These are phyloP conservation scores for Kryptopterus vitreolus DNA, from an alignment of 2,797 vertebrate genomes.

Conservation along the genomic window DNA sequence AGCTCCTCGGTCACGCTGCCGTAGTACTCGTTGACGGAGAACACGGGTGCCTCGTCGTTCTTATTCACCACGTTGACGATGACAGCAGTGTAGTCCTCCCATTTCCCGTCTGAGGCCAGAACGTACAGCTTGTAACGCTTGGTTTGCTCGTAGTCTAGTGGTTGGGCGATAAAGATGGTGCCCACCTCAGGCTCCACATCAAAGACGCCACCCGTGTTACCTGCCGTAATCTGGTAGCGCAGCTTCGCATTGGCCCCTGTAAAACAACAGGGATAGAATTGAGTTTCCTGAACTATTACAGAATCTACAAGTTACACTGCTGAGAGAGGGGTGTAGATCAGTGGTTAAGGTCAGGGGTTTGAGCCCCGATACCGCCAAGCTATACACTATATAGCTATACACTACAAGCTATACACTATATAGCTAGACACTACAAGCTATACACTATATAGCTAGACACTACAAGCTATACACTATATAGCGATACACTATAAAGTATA, in stretches of 20 bases:
- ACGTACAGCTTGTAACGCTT: conserved; percentile 84
- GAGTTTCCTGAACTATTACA: neutral
- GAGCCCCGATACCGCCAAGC: too few species aligned
- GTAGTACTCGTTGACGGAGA: conserved; percentile 85
- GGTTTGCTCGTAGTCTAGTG: conserved; percentile 85
- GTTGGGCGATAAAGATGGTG: conserved; percentile 82
- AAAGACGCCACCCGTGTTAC: conserved; percentile 83
- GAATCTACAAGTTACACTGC: too few species aligned
- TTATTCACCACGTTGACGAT: conserved; percentile 83
- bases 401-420: too few species aligned
- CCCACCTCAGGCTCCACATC: conserved; percentile 86
- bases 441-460: too few species aligned
- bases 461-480: too few species aligned
- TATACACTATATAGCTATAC: too few species aligned
- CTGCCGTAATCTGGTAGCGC: conserved; percentile 88
- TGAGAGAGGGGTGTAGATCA: too few species aligned
- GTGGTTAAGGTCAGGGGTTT: too few species aligned
- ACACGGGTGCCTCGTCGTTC: conserved; percentile 88
- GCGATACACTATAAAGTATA: too few species aligned
- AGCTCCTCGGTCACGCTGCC: conserved; percentile 86
- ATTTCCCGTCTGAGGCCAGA: conserved; percentile 88
- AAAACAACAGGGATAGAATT: neutral
- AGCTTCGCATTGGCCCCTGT: conserved; percentile 86
- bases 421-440: too few species aligned
- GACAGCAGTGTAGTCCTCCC: conserved; percentile 83